Percentiles rank a stretch among this genome's conserved stretches.
These are phyloP conservation scores for Clarias batrachus DNA, from an alignment of 2,113 vertebrate species.

Conservation along the genomic window DNA sequence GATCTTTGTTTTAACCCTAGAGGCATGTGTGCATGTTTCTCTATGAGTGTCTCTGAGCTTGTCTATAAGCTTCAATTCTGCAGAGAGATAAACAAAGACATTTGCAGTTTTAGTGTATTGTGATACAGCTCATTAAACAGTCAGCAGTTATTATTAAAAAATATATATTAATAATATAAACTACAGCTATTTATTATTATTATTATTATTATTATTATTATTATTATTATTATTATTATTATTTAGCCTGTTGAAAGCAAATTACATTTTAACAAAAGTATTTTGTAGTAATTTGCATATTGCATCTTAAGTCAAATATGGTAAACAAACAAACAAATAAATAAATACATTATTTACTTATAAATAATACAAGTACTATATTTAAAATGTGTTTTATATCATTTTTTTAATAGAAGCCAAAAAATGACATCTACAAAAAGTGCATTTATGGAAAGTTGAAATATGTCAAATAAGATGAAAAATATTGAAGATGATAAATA, in stretches of 20 bases:
- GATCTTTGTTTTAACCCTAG: neutral
- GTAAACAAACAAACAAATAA: neutral
- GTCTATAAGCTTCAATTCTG: neutral
- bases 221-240: too few relatives aligned
- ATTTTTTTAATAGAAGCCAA: neutral
- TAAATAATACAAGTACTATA: too few relatives aligned
- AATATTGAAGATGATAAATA: neutral
- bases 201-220: too few relatives aligned
- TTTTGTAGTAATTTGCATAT: neutral
- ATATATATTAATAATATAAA: neutral
- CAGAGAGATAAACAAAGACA: neutral
- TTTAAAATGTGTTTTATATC: neutral
- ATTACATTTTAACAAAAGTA: neutral
- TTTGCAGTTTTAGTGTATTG: neutral
- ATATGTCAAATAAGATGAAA: neutral
- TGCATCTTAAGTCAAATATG: neutral
- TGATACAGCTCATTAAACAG: conserved; percentile 6
- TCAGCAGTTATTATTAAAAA: neutral
- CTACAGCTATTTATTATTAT: neutral
- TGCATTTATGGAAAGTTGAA: neutral
- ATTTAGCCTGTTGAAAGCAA: neutral
- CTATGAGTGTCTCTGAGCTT: neutral
- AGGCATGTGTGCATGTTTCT: neutral
- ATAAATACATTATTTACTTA: neutral
- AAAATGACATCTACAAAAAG: neutral